These are phyloP conservation scores for Rhabdophis nuchalis DNA, from an alignment of 2,797 vertebrate genomes.

Conservation along the genomic window DNA sequence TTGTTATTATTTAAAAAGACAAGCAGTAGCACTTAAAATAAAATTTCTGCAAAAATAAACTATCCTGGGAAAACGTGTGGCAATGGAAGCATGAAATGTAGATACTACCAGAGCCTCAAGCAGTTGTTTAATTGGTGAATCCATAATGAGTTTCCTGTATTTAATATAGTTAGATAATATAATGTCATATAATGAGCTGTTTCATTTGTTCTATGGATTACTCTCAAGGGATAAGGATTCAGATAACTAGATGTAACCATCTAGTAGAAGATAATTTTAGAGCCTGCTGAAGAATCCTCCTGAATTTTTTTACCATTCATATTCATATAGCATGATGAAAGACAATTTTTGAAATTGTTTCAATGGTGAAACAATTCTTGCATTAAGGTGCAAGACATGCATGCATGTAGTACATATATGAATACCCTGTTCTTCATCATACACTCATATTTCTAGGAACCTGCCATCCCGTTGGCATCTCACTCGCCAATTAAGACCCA, in stretches of 20 bases:
- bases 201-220: neutral
- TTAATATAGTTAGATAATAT: neutral
- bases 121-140: neutral
- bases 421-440: neutral
- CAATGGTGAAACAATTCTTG: neutral
- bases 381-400: neutral
- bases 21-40: neutral
- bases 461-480: neutral
- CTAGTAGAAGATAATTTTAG: neutral
- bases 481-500: neutral
- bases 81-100: neutral
- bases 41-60: neutral
- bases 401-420: neutral
- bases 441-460: neutral
- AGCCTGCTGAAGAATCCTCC: neutral
- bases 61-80: neutral
- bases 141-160: neutral
- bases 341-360: neutral
- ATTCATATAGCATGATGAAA: neutral
- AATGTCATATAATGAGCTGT: neutral
- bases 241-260: neutral
- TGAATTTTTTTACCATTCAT: neutral
- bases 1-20: slow-evolving; percentile 17
- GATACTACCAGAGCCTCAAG: neutral
- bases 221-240: no score